Evolutionary conservation across 2,888 invertebrate species (phyloP), one percentile per base, ranked within the genome.

Genomic region (Tholera decimalis): DNA sequence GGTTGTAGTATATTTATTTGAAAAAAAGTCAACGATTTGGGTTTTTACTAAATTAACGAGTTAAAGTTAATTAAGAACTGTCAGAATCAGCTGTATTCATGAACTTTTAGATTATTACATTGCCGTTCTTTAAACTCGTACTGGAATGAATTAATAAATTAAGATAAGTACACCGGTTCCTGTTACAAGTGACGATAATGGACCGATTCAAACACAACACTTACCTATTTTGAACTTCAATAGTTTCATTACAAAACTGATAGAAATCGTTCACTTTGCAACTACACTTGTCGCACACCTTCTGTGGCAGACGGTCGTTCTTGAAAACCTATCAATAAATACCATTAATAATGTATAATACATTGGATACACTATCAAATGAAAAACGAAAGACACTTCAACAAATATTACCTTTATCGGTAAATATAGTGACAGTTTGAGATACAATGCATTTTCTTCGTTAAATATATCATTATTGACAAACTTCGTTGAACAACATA

Each of bases 401-500:
- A 58, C 39, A 37, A 76, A 59, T 41, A 46, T 68, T 96, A 97
- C 97, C 97, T 97, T 97, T 88, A 97, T 96, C 89, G 97, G 97
- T 89, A 97, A 96, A 90, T 97, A 97, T 80, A 97, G 94, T 70
- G 97, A 96, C 93, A 97, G 97, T 96, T 97, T 97, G 77, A 96
- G 89, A 87, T 96, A 97, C 82, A 97, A 95, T 76, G 97, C 97
- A 85, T 96, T 97, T 85, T 96, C 96, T 80, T 97, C 97, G 80
- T 97, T 97, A 87, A 97, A 97, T 89, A 97, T 97, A 83, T 96
- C 94, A 86, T 97, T 96, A 86, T 96, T 97, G 53, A 97, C 97
- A 75, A 90, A 96, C 88, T 89, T 96, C 46, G 91, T 85, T 33
- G 95, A 93, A 84, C 93, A 94, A 85, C 95, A 95, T 73, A 95